Base-by-base conservation (phyloP, 2,113 vertebrate genomes). In the Chionodraco myersi region DNA sequence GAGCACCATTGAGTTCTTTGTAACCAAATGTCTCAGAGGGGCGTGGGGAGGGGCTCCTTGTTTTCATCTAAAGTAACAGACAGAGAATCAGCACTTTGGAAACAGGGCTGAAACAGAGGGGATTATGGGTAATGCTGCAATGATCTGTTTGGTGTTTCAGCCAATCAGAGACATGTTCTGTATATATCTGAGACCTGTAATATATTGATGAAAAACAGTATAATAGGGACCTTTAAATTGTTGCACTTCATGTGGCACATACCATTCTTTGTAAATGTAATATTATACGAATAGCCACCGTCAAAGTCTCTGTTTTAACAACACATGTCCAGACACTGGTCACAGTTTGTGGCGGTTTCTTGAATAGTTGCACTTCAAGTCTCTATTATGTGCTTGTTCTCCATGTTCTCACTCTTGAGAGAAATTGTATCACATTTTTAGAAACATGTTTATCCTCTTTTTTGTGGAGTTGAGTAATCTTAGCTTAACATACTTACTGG, bases 341-440 rank as follows among this genome's bases (percentile, higher is more conserved):
- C 48, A 2, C 16, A 34, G 10, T 9, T 67, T 57, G 14, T 23
- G 21, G 18, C 9, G 15, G 2, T 60, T 2, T 57, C 18, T 18
- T 58, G 11, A 6, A n/a, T 26, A 34, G 36, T 34, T 72, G 30
- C 5, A 21, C 48, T 23, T 23, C 2, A 23, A 16, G 6, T 47
- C 72, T 23, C 8, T 54, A 16, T 60, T 7, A 14, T 44, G n/a
- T 5, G 48, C 23, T 56, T 49, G 56, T 75, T 49, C 5, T 64
- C 63, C 23, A 11, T 67, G 21, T 80, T 74, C 36, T 75, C 3
- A 13, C 7, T 21, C 11, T 75, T 48, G 34, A 18, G 56, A 53
- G 9, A n/a, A 53, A 30, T 26, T 30, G 15, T 47, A 30, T 10
- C 10, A 64, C 41, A 34, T 47, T 54, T 62, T 56, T 3, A 8